phyloP scores from a whole-genome alignment of 1,140 invertebrate species.

The Asobara japonica region DNA sequence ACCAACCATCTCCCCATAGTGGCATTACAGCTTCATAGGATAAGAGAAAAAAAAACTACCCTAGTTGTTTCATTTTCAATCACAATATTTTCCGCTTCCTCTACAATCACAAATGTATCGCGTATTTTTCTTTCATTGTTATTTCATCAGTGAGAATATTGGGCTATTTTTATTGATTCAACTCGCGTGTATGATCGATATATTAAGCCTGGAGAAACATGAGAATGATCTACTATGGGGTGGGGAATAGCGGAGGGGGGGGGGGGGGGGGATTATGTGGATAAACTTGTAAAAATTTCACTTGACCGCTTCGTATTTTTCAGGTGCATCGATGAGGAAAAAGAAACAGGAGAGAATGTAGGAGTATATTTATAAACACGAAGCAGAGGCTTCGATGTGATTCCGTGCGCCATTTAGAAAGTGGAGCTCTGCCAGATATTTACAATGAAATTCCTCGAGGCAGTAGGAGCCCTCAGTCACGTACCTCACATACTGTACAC shows the following conservation, averaged over 20 bases:
- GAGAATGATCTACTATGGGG: neutral
- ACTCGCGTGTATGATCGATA: neutral
- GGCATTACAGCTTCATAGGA: too few species aligned
- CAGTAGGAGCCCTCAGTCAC: neutral
- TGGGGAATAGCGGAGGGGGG: too few species aligned
- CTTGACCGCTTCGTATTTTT: slow-evolving; percentile 8
- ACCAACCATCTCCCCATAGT: too few species aligned
- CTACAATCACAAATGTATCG: neutral
- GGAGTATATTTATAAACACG: neutral
- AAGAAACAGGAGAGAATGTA: neutral
- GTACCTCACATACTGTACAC: slow-evolving; percentile 11
- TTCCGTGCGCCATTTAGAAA: slow-evolving; percentile 12
- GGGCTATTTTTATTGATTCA: neutral
- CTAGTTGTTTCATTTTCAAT: neutral
- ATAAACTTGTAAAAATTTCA: neutral
- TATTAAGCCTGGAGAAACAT: neutral
- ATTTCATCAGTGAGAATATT: neutral
- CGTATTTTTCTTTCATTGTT: neutral
- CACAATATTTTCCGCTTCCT: neutral
- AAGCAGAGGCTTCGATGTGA: neutral
- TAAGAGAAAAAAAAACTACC: neutral
- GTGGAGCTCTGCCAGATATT: slow-evolving; percentile 16
- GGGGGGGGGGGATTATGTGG: neutral
- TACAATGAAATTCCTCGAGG: slow-evolving; percentile 12
- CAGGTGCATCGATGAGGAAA: neutral